phyloP scores from a whole-genome alignment of 2,888 invertebrate species.

The Temnothorax unifasciatus region DNA sequence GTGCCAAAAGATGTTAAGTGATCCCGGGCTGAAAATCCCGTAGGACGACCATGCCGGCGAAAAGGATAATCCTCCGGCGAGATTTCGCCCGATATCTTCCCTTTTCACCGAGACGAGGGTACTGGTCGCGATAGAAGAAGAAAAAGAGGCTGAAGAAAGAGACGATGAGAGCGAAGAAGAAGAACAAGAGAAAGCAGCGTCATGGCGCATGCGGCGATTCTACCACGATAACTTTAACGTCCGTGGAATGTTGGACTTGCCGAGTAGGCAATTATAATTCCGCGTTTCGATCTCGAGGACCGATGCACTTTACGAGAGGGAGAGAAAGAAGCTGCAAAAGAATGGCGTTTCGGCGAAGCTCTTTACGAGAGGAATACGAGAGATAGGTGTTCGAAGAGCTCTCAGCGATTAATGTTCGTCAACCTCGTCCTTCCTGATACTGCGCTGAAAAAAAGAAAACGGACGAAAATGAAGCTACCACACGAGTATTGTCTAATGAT shows the following conservation, averaged over 20 bases:
- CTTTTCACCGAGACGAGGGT: constrained; percentile 63
- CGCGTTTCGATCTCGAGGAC: constrained; percentile 70
- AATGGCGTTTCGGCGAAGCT: constrained; percentile 57
- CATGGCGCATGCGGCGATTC: constrained; percentile 76
- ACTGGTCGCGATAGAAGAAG: constrained; percentile 52
- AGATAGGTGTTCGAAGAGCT: constrained; percentile 65
- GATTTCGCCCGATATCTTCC: constrained; percentile 63
- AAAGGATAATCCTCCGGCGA: constrained; percentile 63
- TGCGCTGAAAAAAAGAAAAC: background rate
- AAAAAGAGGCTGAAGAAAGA: constrained; percentile 7
- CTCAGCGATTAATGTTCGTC: constrained; percentile 68
- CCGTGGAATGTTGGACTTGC: constrained; percentile 77
- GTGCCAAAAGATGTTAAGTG: constrained; percentile 2
- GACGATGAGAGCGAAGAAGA: constrained; percentile 57
- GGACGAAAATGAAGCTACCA: background rate
- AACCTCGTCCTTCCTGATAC: constrained; percentile 57
- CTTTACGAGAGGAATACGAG: constrained; percentile 61
- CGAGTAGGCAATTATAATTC: constrained; percentile 79
- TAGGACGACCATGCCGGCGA: constrained; percentile 56
- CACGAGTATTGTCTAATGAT: constrained; percentile 6
- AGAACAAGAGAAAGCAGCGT: constrained; percentile 65
- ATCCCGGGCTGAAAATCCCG: constrained; percentile 3
- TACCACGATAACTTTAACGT: constrained; percentile 80
- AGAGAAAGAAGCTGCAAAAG: constrained; percentile 45
- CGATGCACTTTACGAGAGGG: constrained; percentile 71